Evolutionary conservation across 2,797 vertebrate genomes (phyloP).

Genomic region (Ptychobarbus kaznakovi): DNA sequence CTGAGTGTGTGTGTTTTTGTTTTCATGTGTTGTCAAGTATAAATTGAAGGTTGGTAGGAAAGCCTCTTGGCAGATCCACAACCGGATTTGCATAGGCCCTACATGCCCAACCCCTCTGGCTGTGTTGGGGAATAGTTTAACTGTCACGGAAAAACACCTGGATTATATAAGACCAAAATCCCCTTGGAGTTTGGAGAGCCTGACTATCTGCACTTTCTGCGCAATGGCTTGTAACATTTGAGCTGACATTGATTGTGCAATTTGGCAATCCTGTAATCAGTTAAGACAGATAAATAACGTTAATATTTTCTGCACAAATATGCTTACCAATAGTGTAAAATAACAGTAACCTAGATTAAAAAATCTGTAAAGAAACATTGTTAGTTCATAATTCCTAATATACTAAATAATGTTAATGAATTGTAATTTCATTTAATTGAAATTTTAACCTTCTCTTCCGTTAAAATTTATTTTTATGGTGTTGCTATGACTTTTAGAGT

Average conservation of each 20-base stretch:
- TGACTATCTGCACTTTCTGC: neutral
- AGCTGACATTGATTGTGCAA: neutral
- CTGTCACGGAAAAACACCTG: conserved; percentile 85
- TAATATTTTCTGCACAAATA: neutral
- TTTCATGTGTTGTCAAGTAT: conserved; percentile 51
- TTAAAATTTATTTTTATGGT: neutral
- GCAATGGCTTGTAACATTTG: neutral
- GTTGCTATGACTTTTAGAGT: neutral
- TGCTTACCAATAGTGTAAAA: neutral
- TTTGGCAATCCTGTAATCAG: neutral
- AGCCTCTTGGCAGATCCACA: conserved; percentile 70
- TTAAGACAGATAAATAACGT: neutral
- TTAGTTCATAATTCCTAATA: neutral
- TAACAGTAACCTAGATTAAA: neutral
- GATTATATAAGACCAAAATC: conserved; percentile 76
- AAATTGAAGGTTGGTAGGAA: conserved; percentile 60
- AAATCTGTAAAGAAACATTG: neutral
- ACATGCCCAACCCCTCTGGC: conserved; percentile 76
- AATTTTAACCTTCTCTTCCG: too few species aligned
- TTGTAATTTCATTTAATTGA: too few species aligned
- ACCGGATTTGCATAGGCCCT: conserved; percentile 79
- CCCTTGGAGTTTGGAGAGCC: conserved; percentile 55
- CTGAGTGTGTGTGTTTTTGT: conserved; percentile 41
- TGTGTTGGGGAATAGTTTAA: conserved; percentile 74
- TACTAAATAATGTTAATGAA: neutral